Conservation (phyloP, 2,113 vertebrate genomes). For the Rafetus swinhoei region DNA sequence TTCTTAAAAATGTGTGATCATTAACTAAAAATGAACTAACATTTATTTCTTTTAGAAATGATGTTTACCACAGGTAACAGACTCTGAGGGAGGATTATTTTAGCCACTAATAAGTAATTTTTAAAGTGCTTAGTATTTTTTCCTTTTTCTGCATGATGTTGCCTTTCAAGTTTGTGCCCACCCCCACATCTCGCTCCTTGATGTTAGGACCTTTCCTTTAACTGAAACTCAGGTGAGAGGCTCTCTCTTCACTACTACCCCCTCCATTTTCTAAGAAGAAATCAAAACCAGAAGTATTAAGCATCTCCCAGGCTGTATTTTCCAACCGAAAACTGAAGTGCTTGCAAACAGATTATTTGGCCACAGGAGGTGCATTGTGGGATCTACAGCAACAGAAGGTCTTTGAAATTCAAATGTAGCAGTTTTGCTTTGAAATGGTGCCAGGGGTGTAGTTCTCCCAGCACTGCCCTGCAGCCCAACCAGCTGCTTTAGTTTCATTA, state of each 20-base stretch:
- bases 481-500: constrained; percentile 62
- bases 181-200: not conserved
- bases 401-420: constrained; percentile 74
- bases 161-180: not conserved
- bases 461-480: constrained; percentile 61
- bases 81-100: not conserved
- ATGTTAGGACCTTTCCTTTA: constrained; percentile 11
- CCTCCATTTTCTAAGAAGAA: constrained; percentile 46
- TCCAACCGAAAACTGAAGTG: constrained; percentile 68
- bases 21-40: not conserved
- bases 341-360: constrained; percentile 63
- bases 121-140: not conserved
- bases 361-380: constrained; percentile 61
- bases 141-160: not conserved
- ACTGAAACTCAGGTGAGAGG: not conserved
- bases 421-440: constrained; percentile 70
- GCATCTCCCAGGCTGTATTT: constrained; percentile 50
- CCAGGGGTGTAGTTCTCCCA: constrained; percentile 53
- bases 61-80: not conserved
- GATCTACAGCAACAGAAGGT: constrained; percentile 50
- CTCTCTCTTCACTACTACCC: constrained; percentile 5
- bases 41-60: not conserved
- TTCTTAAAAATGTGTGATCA: not conserved
- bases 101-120: accelerated
- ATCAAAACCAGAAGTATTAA: constrained; percentile 60